These are phyloP conservation scores for Eriosoma lanigerum DNA, from an alignment of 1,140 invertebrate genomes.

Conservation along the genomic window DNA sequence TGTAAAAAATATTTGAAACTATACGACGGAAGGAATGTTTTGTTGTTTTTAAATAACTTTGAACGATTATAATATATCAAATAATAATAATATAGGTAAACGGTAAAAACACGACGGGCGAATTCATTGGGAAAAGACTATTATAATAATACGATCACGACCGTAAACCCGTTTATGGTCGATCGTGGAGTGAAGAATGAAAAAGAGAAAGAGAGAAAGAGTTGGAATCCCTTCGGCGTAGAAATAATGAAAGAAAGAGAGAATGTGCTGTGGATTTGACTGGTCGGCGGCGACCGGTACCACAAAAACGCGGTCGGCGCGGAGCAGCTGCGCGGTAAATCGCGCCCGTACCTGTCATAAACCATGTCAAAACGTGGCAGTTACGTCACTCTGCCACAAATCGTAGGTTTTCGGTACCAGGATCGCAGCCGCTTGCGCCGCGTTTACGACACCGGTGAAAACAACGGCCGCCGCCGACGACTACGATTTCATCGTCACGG, in stretches of 20 bases:
- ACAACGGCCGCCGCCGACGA: too few species aligned
- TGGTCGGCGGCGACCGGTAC: background rate
- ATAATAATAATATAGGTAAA: too few species aligned
- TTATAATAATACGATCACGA: background rate
- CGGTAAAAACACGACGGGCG: too few species aligned
- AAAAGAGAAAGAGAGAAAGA: background rate
- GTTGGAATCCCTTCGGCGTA: background rate
- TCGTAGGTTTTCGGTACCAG: constrained; percentile 50
- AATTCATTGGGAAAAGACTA: too few species aligned
- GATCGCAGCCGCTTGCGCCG: background rate
- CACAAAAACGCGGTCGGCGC: background rate
- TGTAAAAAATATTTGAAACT: too few species aligned
- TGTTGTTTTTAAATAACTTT: too few species aligned
- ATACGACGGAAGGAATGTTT: too few species aligned
- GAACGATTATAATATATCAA: too few species aligned
- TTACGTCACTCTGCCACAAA: constrained; percentile 49
- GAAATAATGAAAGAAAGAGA: background rate
- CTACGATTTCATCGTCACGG: background rate
- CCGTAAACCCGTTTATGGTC: constrained; percentile 3
- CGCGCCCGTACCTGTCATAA: constrained; percentile 29
- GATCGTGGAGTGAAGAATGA: background rate
- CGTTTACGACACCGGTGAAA: too few species aligned
- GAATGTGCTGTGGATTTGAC: background rate
- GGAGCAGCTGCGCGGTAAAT: background rate
- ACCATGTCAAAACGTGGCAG: constrained; percentile 50